phyloP scores from a whole-genome alignment of 2,113 vertebrate genomes.

The Chroicocephalus ridibundus region DNA sequence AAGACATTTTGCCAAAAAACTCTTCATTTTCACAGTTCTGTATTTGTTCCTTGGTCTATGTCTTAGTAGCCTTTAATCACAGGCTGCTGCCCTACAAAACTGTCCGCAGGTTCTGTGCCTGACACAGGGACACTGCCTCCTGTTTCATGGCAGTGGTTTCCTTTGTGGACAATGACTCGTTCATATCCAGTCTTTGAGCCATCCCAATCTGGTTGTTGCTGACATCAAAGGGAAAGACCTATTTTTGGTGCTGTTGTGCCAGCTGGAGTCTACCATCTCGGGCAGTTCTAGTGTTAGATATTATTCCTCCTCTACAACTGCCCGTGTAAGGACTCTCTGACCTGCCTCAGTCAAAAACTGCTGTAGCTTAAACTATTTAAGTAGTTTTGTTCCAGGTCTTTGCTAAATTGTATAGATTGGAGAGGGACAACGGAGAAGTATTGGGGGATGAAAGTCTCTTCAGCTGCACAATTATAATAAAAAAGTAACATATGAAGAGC shows the following conservation, averaged over 20 bases:
- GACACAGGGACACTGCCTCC: background rate
- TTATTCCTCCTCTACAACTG: background rate
- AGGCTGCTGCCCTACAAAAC: background rate
- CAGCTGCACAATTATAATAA: background rate
- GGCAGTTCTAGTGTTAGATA: background rate
- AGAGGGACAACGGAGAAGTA: background rate
- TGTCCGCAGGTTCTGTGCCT: background rate
- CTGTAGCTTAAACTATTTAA: background rate
- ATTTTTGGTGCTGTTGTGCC: background rate
- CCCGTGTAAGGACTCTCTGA: background rate
- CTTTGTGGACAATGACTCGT: fast-evolving
- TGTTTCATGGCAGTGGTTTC: background rate
- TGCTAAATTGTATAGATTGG: background rate
- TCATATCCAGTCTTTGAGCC: background rate
- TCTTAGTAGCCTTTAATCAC: background rate
- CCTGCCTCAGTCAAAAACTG: background rate
- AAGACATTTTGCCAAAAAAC: background rate
- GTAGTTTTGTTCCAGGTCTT: background rate
- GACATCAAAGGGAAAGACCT: background rate
- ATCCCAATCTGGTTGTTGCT: background rate
- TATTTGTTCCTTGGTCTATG: background rate
- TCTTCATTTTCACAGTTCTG: fast-evolving
- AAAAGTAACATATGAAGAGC: background rate
- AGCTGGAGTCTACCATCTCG: fast-evolving
- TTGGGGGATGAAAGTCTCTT: background rate